A percentile compares a stretch with the other conserved stretches of the same genome.
Conservation (phyloP, 2,113 vertebrate species). For the Nansenia antarctica region DNA sequence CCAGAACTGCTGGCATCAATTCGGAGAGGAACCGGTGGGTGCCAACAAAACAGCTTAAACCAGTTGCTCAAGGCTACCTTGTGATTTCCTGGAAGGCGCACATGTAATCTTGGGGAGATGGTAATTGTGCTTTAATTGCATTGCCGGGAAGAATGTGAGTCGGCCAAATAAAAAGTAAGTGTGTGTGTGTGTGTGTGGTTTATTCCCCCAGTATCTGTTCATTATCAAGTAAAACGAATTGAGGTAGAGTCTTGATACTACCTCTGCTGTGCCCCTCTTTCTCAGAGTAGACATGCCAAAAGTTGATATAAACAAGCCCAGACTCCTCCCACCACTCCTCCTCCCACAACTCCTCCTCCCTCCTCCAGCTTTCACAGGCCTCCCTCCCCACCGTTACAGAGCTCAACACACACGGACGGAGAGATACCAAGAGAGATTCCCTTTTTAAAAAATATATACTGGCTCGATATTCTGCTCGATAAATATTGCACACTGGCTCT, state of each 20-base stretch:
- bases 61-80: slow-evolving; percentile 2
- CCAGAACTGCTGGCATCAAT: neutral
- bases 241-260: neutral
- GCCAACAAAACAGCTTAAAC: slow-evolving; percentile 11
- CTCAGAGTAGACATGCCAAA: neutral
- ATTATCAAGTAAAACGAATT: neutral
- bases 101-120: neutral
- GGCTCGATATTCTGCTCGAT: slow-evolving; percentile 52
- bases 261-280: neutral
- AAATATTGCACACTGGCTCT: slow-evolving; percentile 44
- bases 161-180: neutral
- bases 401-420: neutral
- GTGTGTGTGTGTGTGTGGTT: neutral
- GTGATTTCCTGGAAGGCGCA: slow-evolving; percentile 15
- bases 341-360: neutral
- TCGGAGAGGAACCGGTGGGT: neutral
- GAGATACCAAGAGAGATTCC: slow-evolving; percentile 34
- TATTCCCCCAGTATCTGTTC: neutral
- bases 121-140: slow-evolving; percentile 5
- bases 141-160: slow-evolving; percentile 6
- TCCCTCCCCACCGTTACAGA: neutral
- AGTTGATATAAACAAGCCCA: neutral
- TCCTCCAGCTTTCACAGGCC: slow-evolving; percentile 11
- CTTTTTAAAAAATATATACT: slow-evolving; percentile 34
- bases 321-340: neutral